Percentiles rank a stretch among this genome's conserved stretches.
These are phyloP conservation scores for Rugalucina vietnamica DNA, from an alignment of 2,888 invertebrate species.

Conservation along the genomic window DNA sequence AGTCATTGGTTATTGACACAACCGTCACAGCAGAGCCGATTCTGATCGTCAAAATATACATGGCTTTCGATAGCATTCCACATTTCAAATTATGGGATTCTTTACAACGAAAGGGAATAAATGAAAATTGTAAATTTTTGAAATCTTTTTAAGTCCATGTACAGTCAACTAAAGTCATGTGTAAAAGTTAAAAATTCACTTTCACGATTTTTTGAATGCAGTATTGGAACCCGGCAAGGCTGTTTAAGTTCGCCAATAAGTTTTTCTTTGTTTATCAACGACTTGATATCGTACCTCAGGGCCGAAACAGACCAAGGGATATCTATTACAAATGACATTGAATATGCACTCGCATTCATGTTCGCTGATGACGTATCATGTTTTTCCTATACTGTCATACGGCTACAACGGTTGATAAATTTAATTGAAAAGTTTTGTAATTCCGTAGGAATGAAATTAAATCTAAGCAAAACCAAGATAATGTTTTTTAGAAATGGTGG, in stretches of 20 bases:
- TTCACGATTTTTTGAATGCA: conserved; percentile 4
- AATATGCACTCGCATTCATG: not conserved
- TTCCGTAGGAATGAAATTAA: not conserved
- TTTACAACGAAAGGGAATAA: too few relatives aligned
- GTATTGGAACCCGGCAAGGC: not conserved
- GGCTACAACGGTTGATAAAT: not conserved
- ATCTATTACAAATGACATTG: not conserved
- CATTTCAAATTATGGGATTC: too few relatives aligned
- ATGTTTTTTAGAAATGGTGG: not conserved
- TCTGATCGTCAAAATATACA: too few relatives aligned
- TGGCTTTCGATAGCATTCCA: too few relatives aligned
- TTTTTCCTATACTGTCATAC: not conserved
- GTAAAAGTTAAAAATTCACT: not conserved
- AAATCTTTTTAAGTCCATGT: too few relatives aligned
- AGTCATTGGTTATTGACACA: too few relatives aligned
- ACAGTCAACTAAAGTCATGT: too few relatives aligned
- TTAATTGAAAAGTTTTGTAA: conserved; percentile 2
- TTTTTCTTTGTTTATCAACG: not conserved
- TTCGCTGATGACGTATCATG: not conserved
- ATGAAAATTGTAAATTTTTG: too few relatives aligned
- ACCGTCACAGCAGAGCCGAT: too few relatives aligned
- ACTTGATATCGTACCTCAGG: not conserved
- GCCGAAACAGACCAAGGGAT: not conserved
- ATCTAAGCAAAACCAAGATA: not conserved
- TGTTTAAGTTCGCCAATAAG: not conserved